These are phyloP conservation scores for Tuta absoluta DNA, from an alignment of 2,888 invertebrate species.

Conservation along the genomic window DNA sequence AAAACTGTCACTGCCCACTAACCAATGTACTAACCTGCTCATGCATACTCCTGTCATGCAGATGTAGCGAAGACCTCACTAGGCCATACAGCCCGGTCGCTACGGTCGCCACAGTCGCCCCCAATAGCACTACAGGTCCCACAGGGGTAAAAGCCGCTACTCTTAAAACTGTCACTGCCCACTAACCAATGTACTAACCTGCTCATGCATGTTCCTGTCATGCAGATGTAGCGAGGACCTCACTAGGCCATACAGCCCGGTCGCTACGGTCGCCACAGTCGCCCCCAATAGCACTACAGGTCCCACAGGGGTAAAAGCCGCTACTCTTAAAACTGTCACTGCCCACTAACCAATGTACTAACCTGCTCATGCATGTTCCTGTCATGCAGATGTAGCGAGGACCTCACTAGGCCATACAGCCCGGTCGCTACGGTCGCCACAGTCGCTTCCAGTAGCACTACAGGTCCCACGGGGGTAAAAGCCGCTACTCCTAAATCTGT, in stretches of 20 bases:
- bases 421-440: constrained; percentile 73
- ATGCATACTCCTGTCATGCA: constrained; percentile 74
- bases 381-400: constrained; percentile 72
- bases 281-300: no score
- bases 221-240: constrained; percentile 72
- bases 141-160: constrained; percentile 77
- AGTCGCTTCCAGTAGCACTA: no score
- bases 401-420: constrained; percentile 76
- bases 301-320: constrained; percentile 75
- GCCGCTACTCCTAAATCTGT: constrained; percentile 77
- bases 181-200: no score
- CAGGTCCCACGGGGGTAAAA: constrained; percentile 76
- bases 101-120: constrained; percentile 68
- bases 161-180: constrained; percentile 76
- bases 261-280: constrained; percentile 67
- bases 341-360: no score
- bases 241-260: constrained; percentile 77
- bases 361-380: constrained; percentile 78
- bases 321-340: constrained; percentile 75
- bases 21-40: constrained; percentile 76
- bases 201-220: constrained; percentile 75
- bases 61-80: constrained; percentile 70
- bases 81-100: constrained; percentile 78
- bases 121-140: constrained; percentile 74
- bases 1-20: constrained; percentile 77